Evolutionary conservation across 2,113 vertebrate species (phyloP).

Genomic region (Microcebus tavaratra): DNA sequence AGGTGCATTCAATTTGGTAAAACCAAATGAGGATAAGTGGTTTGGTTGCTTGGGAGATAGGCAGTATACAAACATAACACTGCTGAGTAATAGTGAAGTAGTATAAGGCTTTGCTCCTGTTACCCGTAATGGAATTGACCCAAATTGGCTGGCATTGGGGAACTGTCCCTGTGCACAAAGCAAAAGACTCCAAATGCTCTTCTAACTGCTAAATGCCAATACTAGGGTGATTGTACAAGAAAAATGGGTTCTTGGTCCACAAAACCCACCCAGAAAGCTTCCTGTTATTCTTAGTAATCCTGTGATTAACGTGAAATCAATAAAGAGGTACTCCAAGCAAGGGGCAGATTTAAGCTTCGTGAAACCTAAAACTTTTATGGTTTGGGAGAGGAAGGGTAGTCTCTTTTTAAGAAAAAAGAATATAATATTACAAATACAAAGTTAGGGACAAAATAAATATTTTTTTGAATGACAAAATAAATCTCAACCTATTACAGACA

Average conservation of each 20-base stretch:
- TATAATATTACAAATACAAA: not conserved
- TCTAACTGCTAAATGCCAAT: not conserved
- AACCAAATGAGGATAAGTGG: not conserved
- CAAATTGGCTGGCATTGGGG: not conserved
- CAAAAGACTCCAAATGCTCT: not conserved
- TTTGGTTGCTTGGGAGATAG: conserved; percentile 36
- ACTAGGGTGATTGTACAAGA: not conserved
- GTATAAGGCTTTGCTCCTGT: not conserved
- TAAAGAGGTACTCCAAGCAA: not conserved
- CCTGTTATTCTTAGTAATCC: not conserved
- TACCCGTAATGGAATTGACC: not conserved
- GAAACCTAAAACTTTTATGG: not conserved
- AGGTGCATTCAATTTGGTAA: not conserved
- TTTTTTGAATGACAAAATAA: not conserved
- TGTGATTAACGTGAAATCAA: not conserved
- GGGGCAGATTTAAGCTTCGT: not conserved
- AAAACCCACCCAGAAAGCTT: not conserved
- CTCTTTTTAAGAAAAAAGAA: not conserved
- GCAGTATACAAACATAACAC: not conserved
- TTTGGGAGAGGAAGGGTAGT: rapidly evolving
- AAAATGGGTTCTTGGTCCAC: not conserved
- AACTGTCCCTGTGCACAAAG: not conserved
- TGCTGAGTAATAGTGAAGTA: conserved; percentile 6
- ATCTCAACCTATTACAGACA: not conserved
- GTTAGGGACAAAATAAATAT: not conserved